Base-by-base conservation (phyloP, 2,797 vertebrate species). In the Trachops cirrhosus region DNA sequence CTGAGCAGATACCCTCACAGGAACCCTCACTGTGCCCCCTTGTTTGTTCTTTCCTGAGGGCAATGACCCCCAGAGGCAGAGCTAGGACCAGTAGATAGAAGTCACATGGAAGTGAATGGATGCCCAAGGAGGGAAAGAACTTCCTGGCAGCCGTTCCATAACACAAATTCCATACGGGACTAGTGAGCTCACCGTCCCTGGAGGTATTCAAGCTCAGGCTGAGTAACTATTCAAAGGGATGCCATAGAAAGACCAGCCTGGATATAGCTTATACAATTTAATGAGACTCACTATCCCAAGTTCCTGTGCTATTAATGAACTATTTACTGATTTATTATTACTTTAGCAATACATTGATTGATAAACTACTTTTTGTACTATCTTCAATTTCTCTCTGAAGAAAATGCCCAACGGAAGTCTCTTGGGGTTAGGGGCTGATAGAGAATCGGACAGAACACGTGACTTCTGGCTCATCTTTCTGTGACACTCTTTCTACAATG, bases 371-470 rank as follows among this genome's bases (percentile, higher is more conserved):
- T 21, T 44, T 50, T 89, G 10, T 77, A 57, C 26, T 18, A 62
- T 78, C 54, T 89, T 89, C 44, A 44, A n/a, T n/a, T 95, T 77
- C 74, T 93, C 73, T 89, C 48, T 85, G 32, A 93, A 87, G 54
- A 94, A n/a, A 89, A 74, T 57, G 8, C 19, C 41, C 44, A 52
- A 26, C 70, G 39, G 29, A 92, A 62, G 68, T 82, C 46, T 74
- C 71, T 44, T 18, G 77, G 48, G 21, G 22, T 39, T 84, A 16
- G 22, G 74, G 32, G 1, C 44, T 93, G 64, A 87, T 73, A 29
- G 57, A 86, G 29, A 92, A 92, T 89, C 64, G 91, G 73, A 54
- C 57, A 93, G 78, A 54, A 83, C 21, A 19, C 22, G 37, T 67
- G 79, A 73, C 14, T 73, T 57, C 18, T 34, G 71, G 84, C 8